phyloP scores from a whole-genome alignment of 2,113 vertebrate genomes.

The Seriola rivoliana region DNA sequence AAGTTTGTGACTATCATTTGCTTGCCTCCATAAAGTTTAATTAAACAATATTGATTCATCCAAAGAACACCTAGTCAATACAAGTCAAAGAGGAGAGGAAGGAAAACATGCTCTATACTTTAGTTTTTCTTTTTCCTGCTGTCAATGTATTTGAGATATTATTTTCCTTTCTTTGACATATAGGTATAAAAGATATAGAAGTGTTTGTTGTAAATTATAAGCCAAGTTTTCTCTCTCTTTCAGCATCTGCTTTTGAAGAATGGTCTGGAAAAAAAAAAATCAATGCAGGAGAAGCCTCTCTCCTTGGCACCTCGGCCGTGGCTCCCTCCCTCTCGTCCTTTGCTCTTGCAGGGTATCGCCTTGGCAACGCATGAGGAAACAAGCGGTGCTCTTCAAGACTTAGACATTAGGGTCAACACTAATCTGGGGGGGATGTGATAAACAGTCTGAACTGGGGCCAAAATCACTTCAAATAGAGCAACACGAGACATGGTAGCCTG shows the following conservation, averaged over 20 bases:
- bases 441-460: conserved; percentile 78
- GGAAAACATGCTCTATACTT: conserved; percentile 7
- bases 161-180: conserved; percentile 6
- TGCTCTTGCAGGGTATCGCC: conserved; percentile 78
- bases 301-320: conserved; percentile 26
- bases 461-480: conserved; percentile 76
- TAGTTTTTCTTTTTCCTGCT: background rate
- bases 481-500: conserved; percentile 55
- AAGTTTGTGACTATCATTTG: conserved; percentile 56
- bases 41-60: conserved; percentile 59
- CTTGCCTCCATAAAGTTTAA: conserved; percentile 46
- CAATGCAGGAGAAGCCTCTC: conserved; percentile 34
- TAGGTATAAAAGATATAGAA: background rate
- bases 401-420: conserved; percentile 81
- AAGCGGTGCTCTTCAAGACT: conserved; percentile 78
- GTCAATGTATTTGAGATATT: conserved; percentile 15
- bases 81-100: conserved; percentile 4
- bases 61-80: conserved; percentile 37
- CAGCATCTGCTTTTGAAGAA: conserved; percentile 57
- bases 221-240: conserved; percentile 6
- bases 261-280: conserved; percentile 24
- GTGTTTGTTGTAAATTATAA: conserved; percentile 17
- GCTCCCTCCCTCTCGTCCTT: conserved; percentile 65
- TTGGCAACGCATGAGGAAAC: conserved; percentile 83
- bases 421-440: conserved; percentile 81